Percentiles rank a stretch among this genome's conserved stretches.
Evolutionary conservation across 2,888 invertebrate species (phyloP).

Genomic region (Baccha elongata): DNA sequence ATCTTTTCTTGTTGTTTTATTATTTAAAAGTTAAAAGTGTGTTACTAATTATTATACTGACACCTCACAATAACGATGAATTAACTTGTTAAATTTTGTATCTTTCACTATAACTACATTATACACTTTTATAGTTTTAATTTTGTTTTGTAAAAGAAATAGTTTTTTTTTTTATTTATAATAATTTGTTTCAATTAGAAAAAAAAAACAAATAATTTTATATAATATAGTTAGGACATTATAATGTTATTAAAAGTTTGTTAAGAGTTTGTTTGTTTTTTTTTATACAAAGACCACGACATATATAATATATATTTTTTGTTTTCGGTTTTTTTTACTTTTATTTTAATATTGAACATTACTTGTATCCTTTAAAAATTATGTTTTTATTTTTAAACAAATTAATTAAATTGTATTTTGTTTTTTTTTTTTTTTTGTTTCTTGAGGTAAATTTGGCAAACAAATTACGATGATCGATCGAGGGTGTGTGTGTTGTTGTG

Average conservation of each 20-base stretch:
- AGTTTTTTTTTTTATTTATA: conserved; percentile 14
- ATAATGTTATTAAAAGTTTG: conserved; percentile 58
- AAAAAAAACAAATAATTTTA: conserved; percentile 11
- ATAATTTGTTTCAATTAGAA: conserved; percentile 19
- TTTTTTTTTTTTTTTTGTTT: conserved; percentile 70
- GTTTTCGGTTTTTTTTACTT: conserved; percentile 34
- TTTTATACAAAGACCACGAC: conserved; percentile 68
- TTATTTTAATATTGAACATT: conserved; percentile 61
- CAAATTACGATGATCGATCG: conserved; percentile 75
- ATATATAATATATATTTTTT: conserved; percentile 38
- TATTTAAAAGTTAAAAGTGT: conserved; percentile 67
- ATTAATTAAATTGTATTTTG: conserved; percentile 54
- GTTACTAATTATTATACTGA: conserved; percentile 67
- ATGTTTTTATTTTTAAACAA: conserved; percentile 60
- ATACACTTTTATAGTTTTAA: conserved; percentile 47
- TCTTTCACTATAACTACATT: conserved; percentile 63
- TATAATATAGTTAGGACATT: conserved; percentile 56
- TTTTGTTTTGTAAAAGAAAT: conserved; percentile 30
- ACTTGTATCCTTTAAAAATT: conserved; percentile 58
- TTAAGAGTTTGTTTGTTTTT: conserved; percentile 48
- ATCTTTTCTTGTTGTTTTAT: conserved; percentile 34
- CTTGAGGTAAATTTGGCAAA: conserved; percentile 82
- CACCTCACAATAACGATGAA: conserved; percentile 69
- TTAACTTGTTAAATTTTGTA: conserved; percentile 48
- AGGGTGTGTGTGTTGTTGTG: conserved; percentile 58